Conservation (phyloP, 2,113 vertebrate species). For the Heterocephalus glaber region DNA sequence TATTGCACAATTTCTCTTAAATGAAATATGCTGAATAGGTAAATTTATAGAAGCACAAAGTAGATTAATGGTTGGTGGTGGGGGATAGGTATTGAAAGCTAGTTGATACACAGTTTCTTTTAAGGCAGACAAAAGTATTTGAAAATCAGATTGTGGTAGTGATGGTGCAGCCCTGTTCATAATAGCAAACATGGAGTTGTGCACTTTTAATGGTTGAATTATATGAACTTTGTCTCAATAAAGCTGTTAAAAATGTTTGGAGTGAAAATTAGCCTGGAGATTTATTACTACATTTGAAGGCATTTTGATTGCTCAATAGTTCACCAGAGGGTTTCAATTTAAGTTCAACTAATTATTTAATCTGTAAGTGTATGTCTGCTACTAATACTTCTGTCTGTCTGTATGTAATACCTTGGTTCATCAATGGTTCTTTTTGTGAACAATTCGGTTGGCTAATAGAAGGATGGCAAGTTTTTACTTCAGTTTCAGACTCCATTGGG, state of each 20-base stretch:
- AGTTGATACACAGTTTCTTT: neutral
- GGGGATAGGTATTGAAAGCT: neutral
- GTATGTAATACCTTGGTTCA: no score
- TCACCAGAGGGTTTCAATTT: conserved; percentile 4
- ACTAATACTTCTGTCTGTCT: neutral
- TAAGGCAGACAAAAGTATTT: neutral
- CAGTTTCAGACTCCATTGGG: no score
- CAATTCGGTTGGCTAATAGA: no score
- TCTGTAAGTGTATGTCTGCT: neutral
- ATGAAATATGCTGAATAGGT: neutral
- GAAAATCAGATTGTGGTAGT: neutral
- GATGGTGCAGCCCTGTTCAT: neutral
- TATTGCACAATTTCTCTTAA: neutral
- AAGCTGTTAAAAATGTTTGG: conserved; percentile 7
- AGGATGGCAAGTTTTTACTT: no score
- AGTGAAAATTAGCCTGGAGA: conserved; percentile 30
- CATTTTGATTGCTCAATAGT: conserved; percentile 26
- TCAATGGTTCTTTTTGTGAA: no score
- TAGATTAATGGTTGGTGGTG: neutral
- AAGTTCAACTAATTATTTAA: conserved; percentile 45
- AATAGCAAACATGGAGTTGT: neutral
- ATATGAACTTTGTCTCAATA: conserved; percentile 8
- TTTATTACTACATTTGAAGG: conserved; percentile 45
- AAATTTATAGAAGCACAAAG: neutral
- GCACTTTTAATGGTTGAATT: neutral